These are phyloP conservation scores for Cotesia chilonis DNA, from an alignment of 1,140 invertebrate species.

Conservation along the genomic window DNA sequence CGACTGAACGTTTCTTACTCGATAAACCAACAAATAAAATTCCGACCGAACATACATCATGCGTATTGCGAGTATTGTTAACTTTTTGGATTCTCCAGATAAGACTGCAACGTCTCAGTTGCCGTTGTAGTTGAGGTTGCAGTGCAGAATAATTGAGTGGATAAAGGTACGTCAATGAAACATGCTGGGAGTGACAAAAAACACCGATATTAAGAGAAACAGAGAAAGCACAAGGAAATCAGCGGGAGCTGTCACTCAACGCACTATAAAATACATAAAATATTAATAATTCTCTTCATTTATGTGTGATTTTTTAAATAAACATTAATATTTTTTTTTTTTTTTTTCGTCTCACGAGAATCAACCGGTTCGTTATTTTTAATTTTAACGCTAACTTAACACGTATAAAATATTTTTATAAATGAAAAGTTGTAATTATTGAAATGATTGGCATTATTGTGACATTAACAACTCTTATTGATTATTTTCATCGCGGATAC, in stretches of 20 bases:
- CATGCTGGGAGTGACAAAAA: conserved; percentile 6
- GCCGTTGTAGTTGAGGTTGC: too few species aligned
- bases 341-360: conserved; percentile 4
- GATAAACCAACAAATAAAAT: too few species aligned
- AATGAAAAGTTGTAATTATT: too few species aligned
- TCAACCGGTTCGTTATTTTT: conserved; percentile 19
- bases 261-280: conserved; percentile 53
- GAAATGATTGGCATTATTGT: neutral
- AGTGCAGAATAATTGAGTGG: neutral
- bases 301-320: neutral
- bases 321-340: neutral
- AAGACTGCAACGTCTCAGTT: too few species aligned
- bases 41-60: conserved; percentile 21
- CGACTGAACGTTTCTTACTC: neutral
- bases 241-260: conserved; percentile 51
- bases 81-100: too few species aligned
- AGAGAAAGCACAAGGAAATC: conserved; percentile 35
- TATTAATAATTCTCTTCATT: conserved; percentile 48
- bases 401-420: conserved; percentile 4
- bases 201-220: neutral
- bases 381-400: conserved; percentile 15
- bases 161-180: conserved; percentile 1
- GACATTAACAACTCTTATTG: neutral
- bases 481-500: too few species aligned
- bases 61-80: neutral